A percentile compares a stretch with the other conserved stretches of the same genome.
Conservation (phyloP, 2,888 invertebrate species). For the Apocheima hispidaria region DNA sequence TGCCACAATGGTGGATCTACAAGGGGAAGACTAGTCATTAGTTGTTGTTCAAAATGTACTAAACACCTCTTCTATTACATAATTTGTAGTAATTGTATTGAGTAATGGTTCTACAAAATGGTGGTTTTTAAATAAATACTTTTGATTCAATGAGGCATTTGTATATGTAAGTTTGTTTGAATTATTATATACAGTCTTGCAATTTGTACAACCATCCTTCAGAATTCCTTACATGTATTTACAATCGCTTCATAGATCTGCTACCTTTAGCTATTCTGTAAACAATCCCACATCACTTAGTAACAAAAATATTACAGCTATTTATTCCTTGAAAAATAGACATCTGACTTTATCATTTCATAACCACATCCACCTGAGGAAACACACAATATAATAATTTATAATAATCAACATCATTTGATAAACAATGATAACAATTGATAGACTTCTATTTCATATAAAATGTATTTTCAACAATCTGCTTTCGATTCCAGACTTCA, state of each 20-base stretch:
- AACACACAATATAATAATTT: slow-evolving; percentile 82
- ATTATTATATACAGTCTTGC: slow-evolving; percentile 73
- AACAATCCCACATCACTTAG: slow-evolving; percentile 78
- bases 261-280: slow-evolving; percentile 76
- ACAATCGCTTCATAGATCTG: slow-evolving; percentile 69
- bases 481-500: slow-evolving; percentile 59
- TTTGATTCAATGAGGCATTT: slow-evolving; percentile 27
- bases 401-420: slow-evolving; percentile 82
- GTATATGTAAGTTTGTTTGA: slow-evolving; percentile 22
- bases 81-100: not conserved
- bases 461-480: slow-evolving; percentile 77
- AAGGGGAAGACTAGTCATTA: not conserved
- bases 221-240: slow-evolving; percentile 69
- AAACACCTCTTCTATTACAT: not conserved
- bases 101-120: slow-evolving; percentile 8
- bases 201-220: slow-evolving; percentile 78
- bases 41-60: not conserved
- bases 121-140: slow-evolving; percentile 6
- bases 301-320: slow-evolving; percentile 81
- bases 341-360: slow-evolving; percentile 71
- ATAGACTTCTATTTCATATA: slow-evolving; percentile 80
- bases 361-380: slow-evolving; percentile 77
- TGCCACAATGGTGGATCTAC: slow-evolving; percentile 16
- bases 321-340: slow-evolving; percentile 82
- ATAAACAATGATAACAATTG: slow-evolving; percentile 83